Evolutionary conservation across 2,888 invertebrate genomes (phyloP), one percentile per base, ranked within the genome.

Genomic region (Aquatica leii): DNA sequence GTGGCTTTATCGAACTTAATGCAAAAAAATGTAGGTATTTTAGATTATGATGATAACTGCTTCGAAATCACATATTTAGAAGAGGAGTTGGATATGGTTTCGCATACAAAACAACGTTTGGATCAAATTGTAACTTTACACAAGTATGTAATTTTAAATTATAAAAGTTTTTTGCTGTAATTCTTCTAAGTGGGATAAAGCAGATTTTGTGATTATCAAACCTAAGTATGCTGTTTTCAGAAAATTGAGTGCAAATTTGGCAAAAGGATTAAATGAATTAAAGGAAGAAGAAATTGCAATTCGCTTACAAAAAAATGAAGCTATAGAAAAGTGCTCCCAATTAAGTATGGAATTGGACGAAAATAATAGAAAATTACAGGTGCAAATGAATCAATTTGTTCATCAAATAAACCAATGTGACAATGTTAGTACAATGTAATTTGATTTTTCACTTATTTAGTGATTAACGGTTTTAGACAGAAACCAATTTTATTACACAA

Each of bases 1-100:
- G 46, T 66, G 40, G 71, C 71, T 60, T 43, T 73, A 8, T 43
- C 60, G 20, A 60, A 70, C 48, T 24, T 77, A 4, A 67, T 76
- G 50, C 21, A 21, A 4, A 53, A 66, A 12, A 73, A 74, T 65
- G 72, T 74, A 5, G 74, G 69, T 24, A 69, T 78, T 41, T 73
- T 77, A 21, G 71, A 77, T 60, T 34, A 62, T 9, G 74, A 77
- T 9, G 41, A 54, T 4, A 77, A 74, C 67, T 40, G 54, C 12
- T 58, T 72, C 8, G 74, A 79, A 63, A 68, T 73, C 50, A 70
- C 73, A 54, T 57, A 72, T 20, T 55, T 75, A 40, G 69, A 75
- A 66, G 69, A 74, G 55, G 73, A 76, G 64, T 64, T 75, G 40
- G 70, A 69, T 21, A 49, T 73, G 4, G 15, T 62, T 9, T n/a